Evolutionary conservation across 2,797 vertebrate genomes (phyloP), one percentile per base, ranked within the genome.

Genomic region (Melopsittacus undulatus): DNA sequence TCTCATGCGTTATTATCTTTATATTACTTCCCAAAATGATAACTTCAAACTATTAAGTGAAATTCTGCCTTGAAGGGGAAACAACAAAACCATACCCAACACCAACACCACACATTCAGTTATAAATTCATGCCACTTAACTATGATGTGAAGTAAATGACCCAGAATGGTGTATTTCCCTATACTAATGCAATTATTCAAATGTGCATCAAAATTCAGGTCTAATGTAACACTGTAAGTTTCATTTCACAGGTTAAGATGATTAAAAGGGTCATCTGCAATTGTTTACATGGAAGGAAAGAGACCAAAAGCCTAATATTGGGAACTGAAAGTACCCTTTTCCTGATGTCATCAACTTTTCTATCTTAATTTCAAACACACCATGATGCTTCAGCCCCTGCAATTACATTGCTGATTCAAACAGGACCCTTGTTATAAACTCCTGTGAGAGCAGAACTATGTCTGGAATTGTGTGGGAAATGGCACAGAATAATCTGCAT

Each of bases 101-200:
- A 76, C 5, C 32, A 49, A 70, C 32, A 77, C 5, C 32, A 48
- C 38, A 54, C 17, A 34, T 22, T 81, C 22, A 34, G 69, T 90
- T 78, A 89, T 68, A 67, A 94, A 78, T 89, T 89, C 42, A 83
- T 5, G 29, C 49, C 52, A 63, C 48, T 82, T 84, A 51, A 95
- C 9, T 68, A 48, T 27, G 45, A 91, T 40, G 30, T 78, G 78
- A 95, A 95, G 92, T 38, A 85, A 84, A 93, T 75, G 46, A 94
- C 84, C 57, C 74, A 89, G 85, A 79, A 72, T n/a, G 46, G 62
- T 27, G 0, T 90, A 43, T 83, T 91, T 91, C 91, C 76, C 68
- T 93, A 79, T 74, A 76, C 72, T 92, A 91, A 90, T 61, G 36
- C 54, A 84, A 75, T 95, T 95, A 94, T 34, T 88, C 63, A 95